Conservation (phyloP, 2,797 vertebrate genomes). For the Acanthopagrus latus region DNA sequence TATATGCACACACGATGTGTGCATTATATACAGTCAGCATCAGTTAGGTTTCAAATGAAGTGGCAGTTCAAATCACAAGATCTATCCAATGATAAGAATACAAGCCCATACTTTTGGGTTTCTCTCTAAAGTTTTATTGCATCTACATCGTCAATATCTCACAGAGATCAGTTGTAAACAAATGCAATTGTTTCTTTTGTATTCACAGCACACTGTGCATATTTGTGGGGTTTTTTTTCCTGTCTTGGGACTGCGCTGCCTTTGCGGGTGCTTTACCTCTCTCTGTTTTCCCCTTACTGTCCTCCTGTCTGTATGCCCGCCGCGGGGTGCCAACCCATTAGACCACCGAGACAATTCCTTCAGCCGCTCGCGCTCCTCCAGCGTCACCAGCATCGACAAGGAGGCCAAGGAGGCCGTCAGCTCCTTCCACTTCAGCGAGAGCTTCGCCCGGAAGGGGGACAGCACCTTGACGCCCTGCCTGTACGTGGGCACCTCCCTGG, state of each 20-base stretch:
- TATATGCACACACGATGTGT: not conserved
- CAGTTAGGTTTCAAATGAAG: constrained; percentile 4
- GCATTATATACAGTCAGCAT: constrained; percentile 2
- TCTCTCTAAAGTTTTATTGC: not conserved
- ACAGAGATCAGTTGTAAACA: constrained; percentile 6
- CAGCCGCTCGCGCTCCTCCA: constrained; percentile 98
- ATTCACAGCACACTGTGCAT: not conserved
- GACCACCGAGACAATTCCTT: constrained; percentile 98
- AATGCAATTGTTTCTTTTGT: not conserved
- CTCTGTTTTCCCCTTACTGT: constrained; percentile 82
- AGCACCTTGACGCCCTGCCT: constrained; percentile 89
- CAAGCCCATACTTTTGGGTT: not conserved
- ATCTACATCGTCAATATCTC: not conserved
- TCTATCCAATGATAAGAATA: not conserved
- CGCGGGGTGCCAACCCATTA: constrained; percentile 88
- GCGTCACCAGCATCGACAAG: constrained; percentile 99
- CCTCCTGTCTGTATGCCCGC: constrained; percentile 89
- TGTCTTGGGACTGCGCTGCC: constrained; percentile 2
- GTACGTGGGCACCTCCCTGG: constrained; percentile 95
- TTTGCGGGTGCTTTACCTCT: constrained; percentile 81
- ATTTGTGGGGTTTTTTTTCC: not conserved
- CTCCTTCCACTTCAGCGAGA: constrained; percentile 95
- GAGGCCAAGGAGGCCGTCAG: constrained; percentile 95
- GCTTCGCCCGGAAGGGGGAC: constrained; percentile 93
- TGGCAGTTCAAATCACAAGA: not conserved